Base-by-base conservation (phyloP, 1,140 invertebrate genomes). In the Zeugodacus cucurbitae region DNA sequence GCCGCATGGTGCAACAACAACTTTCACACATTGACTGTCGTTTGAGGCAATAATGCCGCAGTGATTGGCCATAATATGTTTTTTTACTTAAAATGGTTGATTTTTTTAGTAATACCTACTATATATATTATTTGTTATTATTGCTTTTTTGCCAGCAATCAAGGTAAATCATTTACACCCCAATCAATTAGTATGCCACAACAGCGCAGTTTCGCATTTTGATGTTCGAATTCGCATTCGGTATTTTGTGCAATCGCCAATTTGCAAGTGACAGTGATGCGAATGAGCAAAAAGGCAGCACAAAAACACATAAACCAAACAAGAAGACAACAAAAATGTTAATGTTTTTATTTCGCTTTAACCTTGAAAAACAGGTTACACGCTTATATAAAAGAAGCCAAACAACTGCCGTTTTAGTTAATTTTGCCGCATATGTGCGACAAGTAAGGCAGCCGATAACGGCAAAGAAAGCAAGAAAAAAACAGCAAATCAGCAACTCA, bases 341-440 rank as follows among this genome's bases (percentile, higher is more conserved):
- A 22, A 26, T 54, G 8, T 82, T 82, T 82, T 82, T 82, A 26
- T 82, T 82, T 48, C 34, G 41, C 41, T 82, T 41, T 82, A 82
- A 82, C 74, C 74, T 82, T 82, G 74, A 82, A 82, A 82, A 82
- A 82, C 41, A 82, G 74, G 74, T 82, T 82, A 82, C n/a, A 82
- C 34, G n/a, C 37, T 82, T 82, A 48, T 44, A 29, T 82, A 26
- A 82, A 82, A 48, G 74, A 82, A 82, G 10, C 74, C 74, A 82
- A 82, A 20, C n/a, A 48, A 82, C 37, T 82, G 74, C 74, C 74
- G 74, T 82, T 82, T 82, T 82, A 41, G 74, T 22, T 34, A 82
- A 48, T 82, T 82, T 82, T n/a, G 26, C 41, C 2, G 6, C 74
- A 48, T 48, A n/a, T 48, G 41, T 11, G 32, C 67, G 32, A 37